phyloP scores from a whole-genome alignment of 2,888 invertebrate species.

The Campopleginae sp. region DNA sequence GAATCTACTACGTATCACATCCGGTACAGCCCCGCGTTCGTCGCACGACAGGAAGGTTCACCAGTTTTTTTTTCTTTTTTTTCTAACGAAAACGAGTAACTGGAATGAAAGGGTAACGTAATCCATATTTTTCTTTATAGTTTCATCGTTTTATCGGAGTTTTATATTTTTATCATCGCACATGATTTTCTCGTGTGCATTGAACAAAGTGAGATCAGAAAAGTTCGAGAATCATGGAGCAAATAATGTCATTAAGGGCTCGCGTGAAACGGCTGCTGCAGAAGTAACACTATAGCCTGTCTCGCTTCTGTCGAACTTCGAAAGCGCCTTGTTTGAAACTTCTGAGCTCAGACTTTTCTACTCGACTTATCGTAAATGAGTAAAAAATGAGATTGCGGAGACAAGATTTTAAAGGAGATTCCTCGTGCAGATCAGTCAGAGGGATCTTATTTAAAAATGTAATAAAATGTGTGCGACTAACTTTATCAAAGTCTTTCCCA shows the following conservation, averaged over 20 bases:
- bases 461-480: background rate
- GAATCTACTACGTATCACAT: background rate
- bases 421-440: background rate
- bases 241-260: background rate
- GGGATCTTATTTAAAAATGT: background rate
- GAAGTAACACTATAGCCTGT: background rate
- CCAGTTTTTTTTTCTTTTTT: background rate
- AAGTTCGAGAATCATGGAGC: background rate
- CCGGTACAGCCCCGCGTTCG: conserved; percentile 4
- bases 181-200: background rate
- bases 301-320: background rate
- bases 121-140: background rate
- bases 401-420: background rate
- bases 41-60: conserved; percentile 7
- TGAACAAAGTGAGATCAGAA: background rate
- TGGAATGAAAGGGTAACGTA: background rate
- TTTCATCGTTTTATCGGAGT: background rate
- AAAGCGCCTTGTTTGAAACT: background rate
- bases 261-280: background rate
- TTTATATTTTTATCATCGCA: background rate
- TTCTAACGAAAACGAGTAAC: background rate
- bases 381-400: background rate
- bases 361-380: background rate
- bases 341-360: background rate
- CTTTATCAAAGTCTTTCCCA: background rate